Base-by-base conservation (phyloP, 1,140 invertebrate genomes). In the Latrodectus geometricus region DNA sequence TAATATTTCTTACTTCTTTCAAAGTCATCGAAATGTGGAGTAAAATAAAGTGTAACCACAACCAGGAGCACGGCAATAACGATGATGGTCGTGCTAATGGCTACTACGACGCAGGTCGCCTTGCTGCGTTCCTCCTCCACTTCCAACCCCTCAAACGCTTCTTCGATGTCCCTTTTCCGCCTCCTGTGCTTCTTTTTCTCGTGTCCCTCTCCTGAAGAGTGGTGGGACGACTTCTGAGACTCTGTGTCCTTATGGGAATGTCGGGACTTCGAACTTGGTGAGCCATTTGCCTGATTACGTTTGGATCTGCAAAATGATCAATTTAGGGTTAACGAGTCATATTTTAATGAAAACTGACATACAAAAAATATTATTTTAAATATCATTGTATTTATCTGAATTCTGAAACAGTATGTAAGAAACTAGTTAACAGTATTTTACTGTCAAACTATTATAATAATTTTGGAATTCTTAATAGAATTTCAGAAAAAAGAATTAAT, bases 41-140 rank as follows among this genome's bases (percentile, higher is more conserved):
- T 85, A 15, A 85, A 72, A 50, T 85, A 85, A 5, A 85, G 66
- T 9, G 83, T 85, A 11, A 85, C 73, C 14, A 85, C 74, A n/a
- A 85, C 83, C 0, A 85, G 75, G 52, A 77, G 20, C 50, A 85
- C 83, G 12, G 83, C 83, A 2, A 85, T 69, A 20, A 77, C 74
- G 20, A 85, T 85, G 49, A 85, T 85, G n/a, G 74, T 85, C 8
- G 83, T 77, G 52, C 83, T 85, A 52, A 85, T 85, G 65, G 75
- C 74, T 0, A 78, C 83, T 23, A 85, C 83, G 17, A 85, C 83
- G 66, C 83, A 85, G 2, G 83, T 85, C 14, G 83, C 83, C 14
- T 21, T 68, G 50, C 83, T 85, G n/a, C 83, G 69, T 15, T 85
- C 83, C 66, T 76, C 83, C 56, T 75, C 81, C 0, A 68, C 83